These are phyloP conservation scores for Leptobrachium leishanense DNA, from an alignment of 2,113 vertebrate genomes.

Conservation along the genomic window DNA sequence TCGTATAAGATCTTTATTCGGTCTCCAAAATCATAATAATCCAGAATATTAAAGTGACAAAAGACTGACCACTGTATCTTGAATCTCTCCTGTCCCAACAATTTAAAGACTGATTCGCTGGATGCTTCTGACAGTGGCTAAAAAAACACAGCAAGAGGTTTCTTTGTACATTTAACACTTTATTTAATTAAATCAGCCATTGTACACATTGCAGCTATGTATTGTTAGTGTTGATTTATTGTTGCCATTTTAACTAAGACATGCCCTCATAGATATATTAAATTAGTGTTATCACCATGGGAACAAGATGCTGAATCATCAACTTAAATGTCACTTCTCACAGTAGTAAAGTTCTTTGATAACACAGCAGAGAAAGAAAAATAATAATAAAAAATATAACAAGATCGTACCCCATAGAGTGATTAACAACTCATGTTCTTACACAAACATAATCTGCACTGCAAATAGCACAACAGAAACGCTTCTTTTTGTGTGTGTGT, in stretches of 20 bases:
- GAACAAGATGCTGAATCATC: slow-evolving; percentile 88
- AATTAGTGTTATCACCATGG: slow-evolving; percentile 92
- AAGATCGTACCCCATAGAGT: slow-evolving; percentile 62
- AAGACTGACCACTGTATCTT: too few relatives aligned
- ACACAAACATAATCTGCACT: slow-evolving; percentile 80
- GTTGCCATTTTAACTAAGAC: slow-evolving; percentile 84
- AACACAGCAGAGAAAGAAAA: slow-evolving; percentile 76
- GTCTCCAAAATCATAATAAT: too few relatives aligned
- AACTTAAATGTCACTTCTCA: slow-evolving; percentile 88
- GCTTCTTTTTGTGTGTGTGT: slow-evolving; percentile 49
- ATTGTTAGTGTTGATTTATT: slow-evolving; percentile 84
- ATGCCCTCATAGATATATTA: slow-evolving; percentile 93
- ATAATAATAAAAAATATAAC: slow-evolving; percentile 48
- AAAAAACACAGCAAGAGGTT: slow-evolving; percentile 46
- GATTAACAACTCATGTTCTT: slow-evolving; percentile 75
- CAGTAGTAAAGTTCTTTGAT: slow-evolving; percentile 88
- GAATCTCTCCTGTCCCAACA: too few relatives aligned
- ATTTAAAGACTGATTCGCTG: too few relatives aligned
- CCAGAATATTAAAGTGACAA: too few relatives aligned
- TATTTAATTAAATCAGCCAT: slow-evolving; percentile 91
- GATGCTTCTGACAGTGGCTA: too few relatives aligned
- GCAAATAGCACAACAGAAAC: slow-evolving; percentile 79
- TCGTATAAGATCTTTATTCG: too few relatives aligned
- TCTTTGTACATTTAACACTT: slow-evolving; percentile 79
- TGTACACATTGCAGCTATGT: slow-evolving; percentile 92